Conservation (phyloP, 2,888 invertebrate species). For the Amorpha juglandis region DNA sequence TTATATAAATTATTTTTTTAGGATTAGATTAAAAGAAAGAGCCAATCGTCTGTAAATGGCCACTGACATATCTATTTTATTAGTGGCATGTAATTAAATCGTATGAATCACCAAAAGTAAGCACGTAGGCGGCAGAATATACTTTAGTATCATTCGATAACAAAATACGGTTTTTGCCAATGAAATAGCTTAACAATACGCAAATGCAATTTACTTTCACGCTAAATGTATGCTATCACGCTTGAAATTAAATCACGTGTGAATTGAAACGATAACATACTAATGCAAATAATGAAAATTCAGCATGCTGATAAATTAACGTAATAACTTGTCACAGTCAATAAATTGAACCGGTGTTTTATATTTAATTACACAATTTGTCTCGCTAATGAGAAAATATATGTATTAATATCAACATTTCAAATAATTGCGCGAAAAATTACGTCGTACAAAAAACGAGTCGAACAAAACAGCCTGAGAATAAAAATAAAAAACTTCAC, state of each 20-base stretch:
- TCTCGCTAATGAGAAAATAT: conserved; percentile 33
- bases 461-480: conserved; percentile 51
- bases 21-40: no score
- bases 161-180: background rate
- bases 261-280: conserved; percentile 20
- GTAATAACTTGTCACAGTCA: conserved; percentile 32
- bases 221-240: conserved; percentile 7
- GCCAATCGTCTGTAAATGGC: no score
- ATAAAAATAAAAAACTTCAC: conserved; percentile 65
- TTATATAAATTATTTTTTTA: no score
- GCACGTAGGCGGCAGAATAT: no score
- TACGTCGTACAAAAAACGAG: conserved; percentile 41
- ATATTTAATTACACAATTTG: conserved; percentile 27
- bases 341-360: conserved; percentile 26
- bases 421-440: conserved; percentile 35
- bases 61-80: no score
- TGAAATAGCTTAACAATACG: background rate
- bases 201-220: conserved; percentile 4
- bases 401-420: conserved; percentile 12
- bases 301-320: conserved; percentile 41
- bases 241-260: conserved; percentile 22
- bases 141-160: background rate
- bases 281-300: conserved; percentile 30
- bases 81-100: no score
- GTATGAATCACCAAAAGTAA: background rate